A percentile compares a stretch with the other conserved stretches of the same genome.
phyloP scores from a whole-genome alignment of 2,888 invertebrate species.

The Rhopalosiphum nymphaeae region DNA sequence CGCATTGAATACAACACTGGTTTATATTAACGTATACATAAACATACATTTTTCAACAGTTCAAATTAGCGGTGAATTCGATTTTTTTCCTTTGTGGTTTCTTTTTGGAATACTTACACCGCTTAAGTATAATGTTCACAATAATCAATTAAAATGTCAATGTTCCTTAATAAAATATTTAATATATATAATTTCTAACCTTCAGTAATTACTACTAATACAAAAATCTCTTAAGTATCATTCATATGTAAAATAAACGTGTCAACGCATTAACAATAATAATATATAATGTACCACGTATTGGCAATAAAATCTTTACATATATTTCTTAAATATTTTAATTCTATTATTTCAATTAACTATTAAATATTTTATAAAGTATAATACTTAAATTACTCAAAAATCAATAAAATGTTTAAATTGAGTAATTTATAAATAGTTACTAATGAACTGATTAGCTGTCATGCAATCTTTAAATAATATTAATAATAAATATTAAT shows the following conservation, averaged over 20 bases:
- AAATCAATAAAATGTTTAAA: not conserved
- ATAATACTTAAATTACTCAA: not conserved
- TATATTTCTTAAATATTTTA: not conserved
- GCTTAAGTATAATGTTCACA: not conserved
- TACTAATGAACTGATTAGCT: not conserved
- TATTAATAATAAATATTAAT: not conserved
- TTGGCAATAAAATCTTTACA: not conserved
- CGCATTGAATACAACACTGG: conserved; percentile 40
- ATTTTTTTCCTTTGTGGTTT: not conserved
- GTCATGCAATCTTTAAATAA: not conserved
- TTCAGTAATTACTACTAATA: not conserved
- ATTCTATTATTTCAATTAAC: not conserved
- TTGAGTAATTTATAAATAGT: not conserved
- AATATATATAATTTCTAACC: not conserved
- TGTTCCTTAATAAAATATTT: not conserved
- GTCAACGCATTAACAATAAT: not conserved
- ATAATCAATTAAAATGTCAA: conserved; percentile 28
- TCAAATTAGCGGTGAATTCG: conserved; percentile 36
- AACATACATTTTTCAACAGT: conserved; percentile 30
- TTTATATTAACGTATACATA: conserved; percentile 54
- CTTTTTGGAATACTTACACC: not conserved
- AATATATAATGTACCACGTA: too few species aligned
- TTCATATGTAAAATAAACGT: not conserved
- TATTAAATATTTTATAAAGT: not conserved
- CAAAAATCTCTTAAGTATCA: not conserved